Conservation (phyloP, 2,888 invertebrate genomes). For the Platerodrilus igneus region DNA sequence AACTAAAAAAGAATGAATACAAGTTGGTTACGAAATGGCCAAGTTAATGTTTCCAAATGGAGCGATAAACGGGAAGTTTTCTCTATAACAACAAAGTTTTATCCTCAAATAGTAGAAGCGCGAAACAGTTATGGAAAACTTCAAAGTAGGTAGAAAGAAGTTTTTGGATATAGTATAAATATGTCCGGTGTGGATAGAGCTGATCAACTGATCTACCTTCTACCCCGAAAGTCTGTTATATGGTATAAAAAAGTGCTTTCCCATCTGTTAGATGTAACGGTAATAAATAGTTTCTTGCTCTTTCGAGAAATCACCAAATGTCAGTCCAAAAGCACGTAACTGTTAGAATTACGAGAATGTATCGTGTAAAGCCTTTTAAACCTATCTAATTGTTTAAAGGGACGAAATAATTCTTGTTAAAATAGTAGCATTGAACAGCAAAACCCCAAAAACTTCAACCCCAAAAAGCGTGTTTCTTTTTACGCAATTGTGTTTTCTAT, state of each 20-base stretch:
- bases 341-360: too few relatives aligned
- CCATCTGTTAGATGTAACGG: conserved; percentile 8
- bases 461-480: too few relatives aligned
- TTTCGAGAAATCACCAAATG: too few relatives aligned
- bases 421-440: too few relatives aligned
- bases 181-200: conserved; percentile 23
- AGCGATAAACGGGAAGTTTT: conserved; percentile 26
- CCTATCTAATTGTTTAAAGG: too few relatives aligned
- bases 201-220: conserved; percentile 23
- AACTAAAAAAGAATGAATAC: conserved; percentile 19
- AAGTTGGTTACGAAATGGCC: conserved; percentile 12
- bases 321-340: too few relatives aligned
- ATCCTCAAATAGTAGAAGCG: conserved; percentile 19
- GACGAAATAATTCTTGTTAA: too few relatives aligned
- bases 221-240: conserved; percentile 20
- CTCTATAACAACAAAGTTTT: conserved; percentile 23
- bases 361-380: too few relatives aligned
- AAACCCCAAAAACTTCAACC: too few relatives aligned
- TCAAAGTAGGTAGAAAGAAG: conserved; percentile 20
- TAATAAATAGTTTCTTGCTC: too few relatives aligned
- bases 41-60: conserved; percentile 27
- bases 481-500: too few relatives aligned
- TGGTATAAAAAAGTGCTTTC: conserved; percentile 11
- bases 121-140: conserved; percentile 11
- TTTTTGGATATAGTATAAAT: conserved; percentile 21